Percentiles rank a stretch among this genome's conserved stretches.
phyloP scores from a whole-genome alignment of 2,797 vertebrate genomes.

The Molossus alvarezi region DNA sequence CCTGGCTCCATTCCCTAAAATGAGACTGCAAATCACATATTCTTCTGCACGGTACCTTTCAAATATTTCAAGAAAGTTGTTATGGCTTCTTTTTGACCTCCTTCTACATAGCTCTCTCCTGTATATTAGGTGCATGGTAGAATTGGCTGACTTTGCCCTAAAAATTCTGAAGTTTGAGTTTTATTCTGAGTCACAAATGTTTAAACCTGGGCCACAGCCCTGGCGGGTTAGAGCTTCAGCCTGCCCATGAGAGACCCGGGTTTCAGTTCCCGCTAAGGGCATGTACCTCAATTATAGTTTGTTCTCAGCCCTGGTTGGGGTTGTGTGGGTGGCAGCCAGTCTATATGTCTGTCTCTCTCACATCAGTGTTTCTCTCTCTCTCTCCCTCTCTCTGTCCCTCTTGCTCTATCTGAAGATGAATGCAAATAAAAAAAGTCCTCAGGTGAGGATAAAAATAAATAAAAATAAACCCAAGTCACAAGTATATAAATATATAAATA shows the following conservation, averaged over 20 bases:
- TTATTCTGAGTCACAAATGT: conserved; percentile 13
- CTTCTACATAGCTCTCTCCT: neutral
- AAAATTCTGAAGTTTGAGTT: conserved; percentile 37
- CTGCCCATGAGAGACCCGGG: too few relatives aligned
- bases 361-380: too few relatives aligned
- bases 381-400: too few relatives aligned
- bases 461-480: neutral
- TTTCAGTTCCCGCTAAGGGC: too few relatives aligned
- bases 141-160: neutral
- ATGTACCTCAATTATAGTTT: too few relatives aligned
- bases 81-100: neutral
- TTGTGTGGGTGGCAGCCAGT: too few relatives aligned
- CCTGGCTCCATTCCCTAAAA: neutral
- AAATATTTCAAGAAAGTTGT: conserved; percentile 41
- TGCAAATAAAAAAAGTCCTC: too few relatives aligned
- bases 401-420: too few relatives aligned
- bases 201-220: neutral
- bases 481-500: neutral
- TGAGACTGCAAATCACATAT: neutral
- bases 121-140: neutral
- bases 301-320: too few relatives aligned
- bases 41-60: neutral
- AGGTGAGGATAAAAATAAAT: too few relatives aligned
- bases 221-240: too few relatives aligned
- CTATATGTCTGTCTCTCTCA: too few relatives aligned